phyloP scores from a whole-genome alignment of 2,113 vertebrate species.

The Toxotes chatareus region DNA sequence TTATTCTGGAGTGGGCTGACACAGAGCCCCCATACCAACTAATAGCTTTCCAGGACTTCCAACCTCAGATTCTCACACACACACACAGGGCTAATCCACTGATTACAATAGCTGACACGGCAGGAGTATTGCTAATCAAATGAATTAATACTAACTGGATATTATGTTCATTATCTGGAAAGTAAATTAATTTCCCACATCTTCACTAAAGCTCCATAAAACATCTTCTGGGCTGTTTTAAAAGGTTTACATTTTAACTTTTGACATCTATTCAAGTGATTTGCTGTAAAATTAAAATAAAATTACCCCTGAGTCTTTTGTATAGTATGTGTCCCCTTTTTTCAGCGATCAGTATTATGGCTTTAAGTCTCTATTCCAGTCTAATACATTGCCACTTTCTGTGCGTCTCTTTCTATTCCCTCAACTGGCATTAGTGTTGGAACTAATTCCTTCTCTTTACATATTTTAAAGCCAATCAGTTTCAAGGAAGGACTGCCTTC shows the following conservation, averaged over 20 bases:
- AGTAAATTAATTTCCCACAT: constrained; percentile 31
- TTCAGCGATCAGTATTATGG: background rate
- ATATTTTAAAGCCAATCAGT: constrained; percentile 32
- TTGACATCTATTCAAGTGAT: background rate
- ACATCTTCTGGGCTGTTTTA: background rate
- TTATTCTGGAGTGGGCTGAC: constrained; percentile 62
- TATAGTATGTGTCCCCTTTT: background rate
- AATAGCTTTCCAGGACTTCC: constrained; percentile 45
- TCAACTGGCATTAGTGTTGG: background rate
- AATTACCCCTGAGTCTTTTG: background rate
- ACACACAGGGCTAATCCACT: constrained; percentile 32
- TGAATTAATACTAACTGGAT: constrained; percentile 1
- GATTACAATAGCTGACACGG: constrained; percentile 43
- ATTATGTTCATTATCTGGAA: constrained; percentile 29
- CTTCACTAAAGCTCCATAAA: background rate
- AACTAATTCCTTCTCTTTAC: constrained; percentile 11
- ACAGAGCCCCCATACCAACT: constrained; percentile 31
- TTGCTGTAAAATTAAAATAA: background rate
- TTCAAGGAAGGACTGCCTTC: background rate
- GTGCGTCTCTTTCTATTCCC: background rate
- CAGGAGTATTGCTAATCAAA: constrained; percentile 24
- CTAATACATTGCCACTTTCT: background rate
- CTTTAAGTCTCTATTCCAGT: background rate
- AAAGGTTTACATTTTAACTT: constrained; percentile 7
- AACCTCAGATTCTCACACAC: constrained; percentile 12